Base-by-base conservation (phyloP, 2,113 vertebrate species). In the Sapayoa aenigma region DNA sequence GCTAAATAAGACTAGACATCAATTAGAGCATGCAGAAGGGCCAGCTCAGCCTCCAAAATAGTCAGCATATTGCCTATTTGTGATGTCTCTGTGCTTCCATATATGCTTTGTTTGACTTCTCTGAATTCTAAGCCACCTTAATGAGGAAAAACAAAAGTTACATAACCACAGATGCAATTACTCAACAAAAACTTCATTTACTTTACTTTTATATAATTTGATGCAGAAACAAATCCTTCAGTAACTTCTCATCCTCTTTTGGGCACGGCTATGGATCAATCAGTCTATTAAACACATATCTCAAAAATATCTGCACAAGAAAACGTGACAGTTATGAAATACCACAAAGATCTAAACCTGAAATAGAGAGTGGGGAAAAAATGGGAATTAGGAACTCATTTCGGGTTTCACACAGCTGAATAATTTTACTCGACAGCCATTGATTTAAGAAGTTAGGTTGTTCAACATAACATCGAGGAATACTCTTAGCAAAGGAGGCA, bases 1-100 rank as follows among this genome's bases (percentile, higher is more conserved):
- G 72, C 80, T 93, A 96, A 60, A 13, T 68, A 85, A 82, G 75
- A 86, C 31, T 68, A 77, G 66, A 93, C 81, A 90, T 90, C 82
- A 93, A 88, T 73, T 63, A 91, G 5, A 86, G 42, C 42, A 81
- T 22, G 72, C 55, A 88, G 78, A 77, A 92, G 68, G 68, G 73
- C 55, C 56, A 90, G 76, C 83, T 92, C 65, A 78, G 73, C 39
- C 89, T 84, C 93, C 60, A 74, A 53, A 74, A 31, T 65, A 24
- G 4, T 69, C 55, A 66, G 68, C 55, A 67, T 55, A 35, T 28
- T 77, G 46, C 47, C 42, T 55, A 15, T 63, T 79, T 69, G 35
- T 77, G 35, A 90, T 74, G 63, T 42, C 62, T 56, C 47, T 69
- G 25, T 52, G 55, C 42, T 84, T 88, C 68, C 55, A 63, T 42